Evolutionary conservation across 1,140 invertebrate genomes (phyloP).

Genomic region (Anoplophora glabripennis): DNA sequence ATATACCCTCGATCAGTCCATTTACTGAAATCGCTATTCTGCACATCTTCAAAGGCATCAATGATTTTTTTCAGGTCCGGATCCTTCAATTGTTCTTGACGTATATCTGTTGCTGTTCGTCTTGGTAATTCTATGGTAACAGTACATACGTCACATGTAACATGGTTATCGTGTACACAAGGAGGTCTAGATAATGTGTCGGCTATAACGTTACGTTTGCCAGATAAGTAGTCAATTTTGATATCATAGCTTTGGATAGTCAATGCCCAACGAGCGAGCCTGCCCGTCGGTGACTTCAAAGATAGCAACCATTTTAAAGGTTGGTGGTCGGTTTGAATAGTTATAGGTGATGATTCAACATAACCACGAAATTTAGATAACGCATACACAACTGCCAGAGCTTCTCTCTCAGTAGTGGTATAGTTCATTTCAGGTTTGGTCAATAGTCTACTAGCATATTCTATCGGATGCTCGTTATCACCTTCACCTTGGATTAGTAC

Average conservation of each 20-base stretch:
- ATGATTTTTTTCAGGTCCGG: no score
- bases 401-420: slow-evolving; percentile 42
- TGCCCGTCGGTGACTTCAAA: slow-evolving; percentile 30
- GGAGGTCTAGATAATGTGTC: no score
- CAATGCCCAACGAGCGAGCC: slow-evolving; percentile 35
- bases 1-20: slow-evolving; percentile 28
- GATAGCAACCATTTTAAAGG: slow-evolving; percentile 29
- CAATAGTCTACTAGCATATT: slow-evolving; percentile 48
- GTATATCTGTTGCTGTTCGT: no score
- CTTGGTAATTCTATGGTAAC: no score
- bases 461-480: slow-evolving; percentile 37
- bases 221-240: no score
- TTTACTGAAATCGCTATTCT: slow-evolving; percentile 1
- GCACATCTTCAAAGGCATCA: no score
- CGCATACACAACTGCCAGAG: slow-evolving; percentile 48
- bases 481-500: slow-evolving; percentile 36
- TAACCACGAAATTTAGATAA: slow-evolving; percentile 41
- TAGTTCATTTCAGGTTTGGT: slow-evolving; percentile 46
- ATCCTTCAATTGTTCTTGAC: no score
- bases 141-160: no score
- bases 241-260: no score
- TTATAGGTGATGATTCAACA: slow-evolving; percentile 39
- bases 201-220: no score
- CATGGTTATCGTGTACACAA: no score
- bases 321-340: slow-evolving; percentile 37